Percentiles rank a stretch among this genome's conserved stretches.
Evolutionary conservation across 2,888 invertebrate genomes (phyloP).

Genomic region (Tetragonula carbonaria): DNA sequence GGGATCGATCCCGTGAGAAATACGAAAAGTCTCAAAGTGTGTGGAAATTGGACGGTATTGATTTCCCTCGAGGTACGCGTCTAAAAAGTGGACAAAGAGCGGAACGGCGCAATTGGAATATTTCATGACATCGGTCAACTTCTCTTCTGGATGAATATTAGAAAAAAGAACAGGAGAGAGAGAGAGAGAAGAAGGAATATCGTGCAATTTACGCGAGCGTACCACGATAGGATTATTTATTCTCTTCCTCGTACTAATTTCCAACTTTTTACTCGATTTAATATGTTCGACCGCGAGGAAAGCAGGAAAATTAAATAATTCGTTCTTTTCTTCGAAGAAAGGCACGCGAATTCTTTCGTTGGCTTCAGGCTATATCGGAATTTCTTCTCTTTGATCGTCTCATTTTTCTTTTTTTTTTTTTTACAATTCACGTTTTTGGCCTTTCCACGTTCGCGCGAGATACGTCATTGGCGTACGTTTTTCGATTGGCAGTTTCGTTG

Average conservation of each 20-base stretch:
- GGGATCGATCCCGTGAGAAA: slow-evolving; percentile 61
- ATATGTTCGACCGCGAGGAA: slow-evolving; percentile 17
- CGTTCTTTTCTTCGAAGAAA: no score
- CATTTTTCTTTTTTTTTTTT: no score
- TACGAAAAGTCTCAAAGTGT: slow-evolving; percentile 54
- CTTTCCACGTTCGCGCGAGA: no score
- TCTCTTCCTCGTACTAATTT: slow-evolving; percentile 23
- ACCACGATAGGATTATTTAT: neutral
- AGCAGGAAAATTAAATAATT: slow-evolving; percentile 20
- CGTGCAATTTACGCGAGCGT: slow-evolving; percentile 3
- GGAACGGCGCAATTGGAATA: slow-evolving; percentile 44
- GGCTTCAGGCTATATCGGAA: no score
- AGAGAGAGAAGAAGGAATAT: no score
- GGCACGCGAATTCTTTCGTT: no score
- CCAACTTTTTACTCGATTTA: slow-evolving; percentile 41
- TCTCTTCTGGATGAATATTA: slow-evolving; percentile 56
- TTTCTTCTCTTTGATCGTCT: neutral
- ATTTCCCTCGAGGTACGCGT: slow-evolving; percentile 57
- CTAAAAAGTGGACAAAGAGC: slow-evolving; percentile 43
- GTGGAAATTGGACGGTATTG: slow-evolving; percentile 63
- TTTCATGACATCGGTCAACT: slow-evolving; percentile 57
- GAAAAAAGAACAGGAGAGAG: neutral
- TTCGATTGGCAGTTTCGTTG: no score
- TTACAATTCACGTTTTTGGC: no score
- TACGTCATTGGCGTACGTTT: no score